Conservation (phyloP, 1,140 invertebrate species). For the Temnothorax longispinosus region DNA sequence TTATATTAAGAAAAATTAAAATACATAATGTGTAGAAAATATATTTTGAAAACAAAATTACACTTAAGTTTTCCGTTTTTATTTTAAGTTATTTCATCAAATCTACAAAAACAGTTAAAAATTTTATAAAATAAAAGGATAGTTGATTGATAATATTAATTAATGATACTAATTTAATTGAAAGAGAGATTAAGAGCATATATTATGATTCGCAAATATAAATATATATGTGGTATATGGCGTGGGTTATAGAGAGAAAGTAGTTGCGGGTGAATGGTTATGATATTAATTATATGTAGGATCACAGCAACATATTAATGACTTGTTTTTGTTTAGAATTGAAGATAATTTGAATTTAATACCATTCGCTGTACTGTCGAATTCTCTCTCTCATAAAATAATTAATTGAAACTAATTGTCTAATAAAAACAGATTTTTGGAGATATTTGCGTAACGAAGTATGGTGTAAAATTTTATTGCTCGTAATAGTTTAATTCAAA, state of each 20-base stretch:
- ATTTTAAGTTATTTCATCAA: background rate
- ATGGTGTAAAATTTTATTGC: background rate
- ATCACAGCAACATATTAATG: background rate
- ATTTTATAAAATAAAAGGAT: background rate
- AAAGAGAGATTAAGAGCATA: background rate
- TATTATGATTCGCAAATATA: background rate
- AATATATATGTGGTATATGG: background rate
- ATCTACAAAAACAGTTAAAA: background rate
- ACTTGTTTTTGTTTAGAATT: constrained; percentile 1
- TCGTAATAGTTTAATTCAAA: background rate
- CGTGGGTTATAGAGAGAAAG: background rate
- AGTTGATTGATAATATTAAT: background rate
- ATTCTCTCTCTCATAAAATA: background rate
- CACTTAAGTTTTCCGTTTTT: background rate
- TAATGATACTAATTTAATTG: constrained; percentile 19
- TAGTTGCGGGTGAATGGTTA: background rate
- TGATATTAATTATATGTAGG: constrained; percentile 1
- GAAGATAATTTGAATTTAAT: constrained; percentile 1
- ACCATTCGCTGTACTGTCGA: background rate
- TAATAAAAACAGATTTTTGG: background rate
- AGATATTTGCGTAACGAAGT: background rate
- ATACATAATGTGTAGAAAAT: background rate
- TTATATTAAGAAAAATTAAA: background rate
- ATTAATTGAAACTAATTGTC: background rate
- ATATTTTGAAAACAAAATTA: background rate